Percentiles rank a stretch among this genome's conserved stretches.
Conservation (phyloP, 2,113 vertebrate species). For the Dicrurus megarhynchus region DNA sequence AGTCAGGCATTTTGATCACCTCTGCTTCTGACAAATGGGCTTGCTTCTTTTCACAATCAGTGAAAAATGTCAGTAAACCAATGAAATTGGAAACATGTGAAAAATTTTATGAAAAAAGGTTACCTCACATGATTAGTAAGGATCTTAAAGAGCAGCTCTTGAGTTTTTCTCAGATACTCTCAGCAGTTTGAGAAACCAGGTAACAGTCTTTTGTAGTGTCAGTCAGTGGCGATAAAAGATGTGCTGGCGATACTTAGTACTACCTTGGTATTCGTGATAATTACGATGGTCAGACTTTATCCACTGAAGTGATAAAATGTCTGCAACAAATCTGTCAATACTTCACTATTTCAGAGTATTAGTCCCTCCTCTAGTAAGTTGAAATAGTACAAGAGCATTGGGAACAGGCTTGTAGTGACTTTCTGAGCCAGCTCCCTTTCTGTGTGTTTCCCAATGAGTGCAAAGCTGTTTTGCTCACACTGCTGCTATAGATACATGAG, state of each 20-base stretch:
- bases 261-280: not conserved
- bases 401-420: not conserved
- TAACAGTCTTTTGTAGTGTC: not conserved
- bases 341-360: not conserved
- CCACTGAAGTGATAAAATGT: not conserved
- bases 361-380: not conserved
- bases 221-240: not conserved
- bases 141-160: not conserved
- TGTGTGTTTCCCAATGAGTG: not conserved
- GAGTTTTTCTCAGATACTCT: not conserved
- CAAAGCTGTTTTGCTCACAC: not conserved
- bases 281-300: not conserved
- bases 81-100: not conserved
- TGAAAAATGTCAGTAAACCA: not conserved
- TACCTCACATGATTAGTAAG: not conserved
- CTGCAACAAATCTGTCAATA: not conserved
- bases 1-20: not conserved
- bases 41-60: not conserved
- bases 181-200: not conserved
- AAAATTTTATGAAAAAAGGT: not conserved
- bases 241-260: not conserved
- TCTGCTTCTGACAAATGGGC: not conserved
- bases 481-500: not conserved
- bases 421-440: not conserved
- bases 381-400: not conserved